phyloP scores from a whole-genome alignment of 2,888 invertebrate genomes.

The Ornithoptera priamus region DNA sequence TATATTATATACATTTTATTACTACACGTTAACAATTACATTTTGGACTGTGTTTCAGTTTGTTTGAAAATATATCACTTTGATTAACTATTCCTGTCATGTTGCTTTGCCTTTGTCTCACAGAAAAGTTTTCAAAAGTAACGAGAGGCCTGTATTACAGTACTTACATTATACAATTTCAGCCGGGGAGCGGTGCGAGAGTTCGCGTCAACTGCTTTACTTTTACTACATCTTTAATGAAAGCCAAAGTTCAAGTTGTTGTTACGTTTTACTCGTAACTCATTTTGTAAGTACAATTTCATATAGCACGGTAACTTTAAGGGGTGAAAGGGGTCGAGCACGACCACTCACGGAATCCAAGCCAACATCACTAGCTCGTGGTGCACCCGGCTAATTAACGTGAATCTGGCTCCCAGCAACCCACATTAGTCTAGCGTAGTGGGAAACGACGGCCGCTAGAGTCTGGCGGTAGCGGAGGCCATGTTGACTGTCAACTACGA shows the following conservation, averaged over 20 bases:
- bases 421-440: no score
- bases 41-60: background rate
- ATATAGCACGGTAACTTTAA: background rate
- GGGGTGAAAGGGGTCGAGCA: no score
- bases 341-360: no score
- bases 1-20: no score
- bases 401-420: no score
- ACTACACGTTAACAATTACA: no score
- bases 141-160: background rate
- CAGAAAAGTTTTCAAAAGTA: background rate
- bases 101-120: background rate
- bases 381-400: no score
- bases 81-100: background rate
- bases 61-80: background rate
- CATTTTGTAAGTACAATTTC: background rate
- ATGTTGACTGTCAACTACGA: no score
- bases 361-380: no score
- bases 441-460: no score
- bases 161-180: background rate
- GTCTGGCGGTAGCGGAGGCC: no score
- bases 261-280: background rate
- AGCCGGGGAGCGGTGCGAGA: background rate
- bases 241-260: background rate
- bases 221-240: conserved; percentile 7
- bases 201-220: conserved; percentile 2